A percentile compares a stretch with the other conserved stretches of the same genome.
Evolutionary conservation across 2,113 vertebrate genomes (phyloP).

Genomic region (Hepsetus odoe): DNA sequence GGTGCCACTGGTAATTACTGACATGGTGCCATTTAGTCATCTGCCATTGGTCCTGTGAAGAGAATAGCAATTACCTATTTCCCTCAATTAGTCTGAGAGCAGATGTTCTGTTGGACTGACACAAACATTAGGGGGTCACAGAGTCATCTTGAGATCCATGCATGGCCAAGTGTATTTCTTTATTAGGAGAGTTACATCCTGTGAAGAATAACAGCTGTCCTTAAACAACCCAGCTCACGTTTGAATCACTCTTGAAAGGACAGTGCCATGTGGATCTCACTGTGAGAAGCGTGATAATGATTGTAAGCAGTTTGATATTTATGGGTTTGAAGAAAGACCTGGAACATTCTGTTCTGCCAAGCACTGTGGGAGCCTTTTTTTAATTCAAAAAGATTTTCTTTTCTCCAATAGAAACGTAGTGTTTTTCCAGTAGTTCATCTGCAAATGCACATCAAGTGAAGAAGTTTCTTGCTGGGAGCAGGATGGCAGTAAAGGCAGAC

Average conservation of each 20-base stretch:
- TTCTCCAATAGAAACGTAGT: too few relatives aligned
- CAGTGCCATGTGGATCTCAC: neutral
- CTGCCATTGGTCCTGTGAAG: constrained; percentile 49
- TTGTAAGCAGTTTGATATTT: neutral
- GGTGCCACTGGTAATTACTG: constrained; percentile 66
- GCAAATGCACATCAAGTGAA: too few relatives aligned
- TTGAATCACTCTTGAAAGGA: neutral
- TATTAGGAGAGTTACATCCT: constrained; percentile 25
- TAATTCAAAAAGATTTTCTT: neutral
- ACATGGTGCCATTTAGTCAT: constrained; percentile 64
- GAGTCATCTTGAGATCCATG: constrained; percentile 28
- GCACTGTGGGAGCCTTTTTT: neutral
- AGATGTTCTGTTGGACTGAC: constrained; percentile 27
- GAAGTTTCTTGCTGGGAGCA: too few relatives aligned
- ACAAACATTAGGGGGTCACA: neutral
- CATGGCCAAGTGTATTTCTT: constrained; percentile 35
- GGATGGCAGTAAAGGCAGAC: too few relatives aligned
- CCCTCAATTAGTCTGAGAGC: constrained; percentile 58
- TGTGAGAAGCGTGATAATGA: neutral
- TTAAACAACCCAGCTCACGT: neutral
- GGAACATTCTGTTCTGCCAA: neutral
- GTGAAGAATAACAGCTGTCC: constrained; percentile 11
- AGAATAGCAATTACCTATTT: constrained; percentile 71
- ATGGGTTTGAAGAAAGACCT: neutral
- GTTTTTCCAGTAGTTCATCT: too few relatives aligned